Evolutionary conservation across 37 sponge, comb jelly and placozoan genomes (phyloP).

Genomic region (Crambe crambe): DNA sequence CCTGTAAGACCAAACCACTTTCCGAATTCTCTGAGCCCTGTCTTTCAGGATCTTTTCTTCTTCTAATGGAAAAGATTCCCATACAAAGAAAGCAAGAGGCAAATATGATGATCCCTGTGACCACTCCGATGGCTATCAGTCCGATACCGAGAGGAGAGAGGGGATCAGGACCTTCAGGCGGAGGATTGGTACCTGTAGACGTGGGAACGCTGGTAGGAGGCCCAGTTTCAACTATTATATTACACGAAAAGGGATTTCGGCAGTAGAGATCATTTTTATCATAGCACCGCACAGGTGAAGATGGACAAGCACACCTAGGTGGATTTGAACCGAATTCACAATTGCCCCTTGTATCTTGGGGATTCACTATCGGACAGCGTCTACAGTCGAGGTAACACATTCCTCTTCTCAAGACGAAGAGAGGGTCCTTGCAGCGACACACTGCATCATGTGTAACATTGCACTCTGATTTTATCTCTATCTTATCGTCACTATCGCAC

Average conservation of each 20-base stretch:
- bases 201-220: neutral
- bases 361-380: too few species aligned
- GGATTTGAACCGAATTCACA: too few species aligned
- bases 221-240: too few species aligned
- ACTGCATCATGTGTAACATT: neutral
- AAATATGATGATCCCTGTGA: slow-evolving; percentile 61
- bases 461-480: neutral
- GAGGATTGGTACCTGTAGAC: neutral
- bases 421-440: neutral
- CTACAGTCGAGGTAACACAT: neutral
- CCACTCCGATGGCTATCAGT: slow-evolving; percentile 60
- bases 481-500: too few species aligned
- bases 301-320: too few species aligned
- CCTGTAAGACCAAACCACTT: slow-evolving; percentile 6
- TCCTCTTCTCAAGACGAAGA: neutral
- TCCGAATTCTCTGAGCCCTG: slow-evolving; percentile 2
- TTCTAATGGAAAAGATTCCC: slow-evolving; percentile 33
- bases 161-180: neutral
- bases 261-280: too few species aligned
- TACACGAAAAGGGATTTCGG: too few species aligned
- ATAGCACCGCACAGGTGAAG: too few species aligned
- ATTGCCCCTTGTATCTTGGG: too few species aligned
- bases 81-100: slow-evolving; percentile 43
- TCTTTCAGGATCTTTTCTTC: neutral
- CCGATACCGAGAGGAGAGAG: slow-evolving; percentile 47